These are phyloP conservation scores for Cynopterus sphinx DNA, from an alignment of 2,797 vertebrate genomes.

Conservation along the genomic window DNA sequence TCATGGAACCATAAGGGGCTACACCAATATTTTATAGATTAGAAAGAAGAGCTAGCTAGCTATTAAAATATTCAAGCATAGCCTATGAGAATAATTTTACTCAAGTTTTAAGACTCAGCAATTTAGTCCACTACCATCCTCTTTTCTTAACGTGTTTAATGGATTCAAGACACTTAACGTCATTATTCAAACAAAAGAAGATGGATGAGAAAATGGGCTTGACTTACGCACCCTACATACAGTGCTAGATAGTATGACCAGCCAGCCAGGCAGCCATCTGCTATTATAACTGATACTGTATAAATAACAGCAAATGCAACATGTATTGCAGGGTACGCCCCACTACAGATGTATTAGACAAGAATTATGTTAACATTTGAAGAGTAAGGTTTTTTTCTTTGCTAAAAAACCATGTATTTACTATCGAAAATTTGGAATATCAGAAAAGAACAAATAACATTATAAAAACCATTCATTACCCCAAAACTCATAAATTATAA, in stretches of 20 bases:
- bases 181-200: conserved; percentile 53
- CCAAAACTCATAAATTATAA: neutral
- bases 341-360: neutral
- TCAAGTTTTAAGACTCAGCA: conserved; percentile 26
- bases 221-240: neutral
- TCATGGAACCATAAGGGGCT: neutral
- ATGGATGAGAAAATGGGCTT: conserved; percentile 18
- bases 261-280: neutral
- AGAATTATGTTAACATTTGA: neutral
- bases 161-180: neutral
- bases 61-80: conserved; percentile 46
- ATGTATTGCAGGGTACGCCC: neutral
- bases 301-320: neutral
- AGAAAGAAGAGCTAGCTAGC: neutral
- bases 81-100: conserved; percentile 55
- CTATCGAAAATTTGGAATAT: neutral
- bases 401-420: neutral
- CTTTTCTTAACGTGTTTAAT: conserved; percentile 42
- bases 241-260: neutral
- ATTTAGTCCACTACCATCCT: conserved; percentile 5
- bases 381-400: neutral
- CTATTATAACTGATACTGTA: neutral
- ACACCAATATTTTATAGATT: neutral
- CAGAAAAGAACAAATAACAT: conserved; percentile 10
- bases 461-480: neutral